A percentile compares a stretch with the other conserved stretches of the same genome.
These are phyloP conservation scores for Drosophila teissieri DNA, from an alignment of 1,140 invertebrate genomes.

Conservation along the genomic window DNA sequence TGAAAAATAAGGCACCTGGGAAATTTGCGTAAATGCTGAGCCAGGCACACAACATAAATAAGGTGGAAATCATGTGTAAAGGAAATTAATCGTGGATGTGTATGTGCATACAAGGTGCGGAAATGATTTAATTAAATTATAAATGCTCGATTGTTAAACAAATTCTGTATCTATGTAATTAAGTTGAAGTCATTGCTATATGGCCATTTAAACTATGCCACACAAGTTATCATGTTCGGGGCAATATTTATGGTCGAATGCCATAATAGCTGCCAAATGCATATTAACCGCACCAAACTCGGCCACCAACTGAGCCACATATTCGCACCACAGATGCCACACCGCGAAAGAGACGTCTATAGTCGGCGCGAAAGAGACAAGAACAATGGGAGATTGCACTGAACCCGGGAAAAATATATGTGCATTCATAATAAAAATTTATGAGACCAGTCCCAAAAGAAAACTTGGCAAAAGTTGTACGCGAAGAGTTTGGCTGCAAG, in stretches of 20 bases:
- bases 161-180: neutral
- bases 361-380: conserved; percentile 17
- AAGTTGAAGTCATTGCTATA: neutral
- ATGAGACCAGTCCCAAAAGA: conserved; percentile 44
- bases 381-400: conserved; percentile 15
- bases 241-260: conserved; percentile 31
- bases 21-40: conserved; percentile 50
- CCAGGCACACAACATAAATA: conserved; percentile 29
- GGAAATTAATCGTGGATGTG: conserved; percentile 30
- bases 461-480: conserved; percentile 41
- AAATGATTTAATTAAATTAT: conserved; percentile 45
- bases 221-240: conserved; percentile 19
- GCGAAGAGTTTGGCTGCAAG: conserved; percentile 1
- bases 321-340: conserved; percentile 22
- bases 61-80: conserved; percentile 18
- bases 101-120: no score
- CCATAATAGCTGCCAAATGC: conserved; percentile 47
- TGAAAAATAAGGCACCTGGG: conserved; percentile 53
- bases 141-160: conserved; percentile 7
- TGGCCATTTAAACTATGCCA: conserved; percentile 10
- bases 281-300: conserved; percentile 42
- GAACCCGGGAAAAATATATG: conserved; percentile 34
- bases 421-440: conserved; percentile 55
- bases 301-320: conserved; percentile 42
- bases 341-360: conserved; percentile 18